Evolutionary conservation across 2,797 vertebrate genomes (phyloP).

Genomic region (Dendrocincla tyrannina): DNA sequence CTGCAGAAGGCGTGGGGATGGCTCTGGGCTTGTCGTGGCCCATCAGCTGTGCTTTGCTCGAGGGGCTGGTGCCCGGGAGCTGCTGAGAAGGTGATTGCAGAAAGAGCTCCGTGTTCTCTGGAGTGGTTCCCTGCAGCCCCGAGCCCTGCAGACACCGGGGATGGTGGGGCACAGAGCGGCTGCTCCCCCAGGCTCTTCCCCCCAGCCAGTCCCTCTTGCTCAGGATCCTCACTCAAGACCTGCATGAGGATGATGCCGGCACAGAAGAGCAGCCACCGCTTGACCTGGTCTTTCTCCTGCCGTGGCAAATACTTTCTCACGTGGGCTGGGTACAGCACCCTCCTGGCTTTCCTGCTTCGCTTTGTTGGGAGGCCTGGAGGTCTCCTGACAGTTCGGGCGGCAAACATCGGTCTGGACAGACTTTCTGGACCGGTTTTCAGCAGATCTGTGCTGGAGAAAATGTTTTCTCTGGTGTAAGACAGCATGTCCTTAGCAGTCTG

Average conservation of each 20-base stretch:
- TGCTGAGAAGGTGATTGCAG: background rate
- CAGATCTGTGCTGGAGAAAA: constrained; percentile 2
- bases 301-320: constrained; percentile 43
- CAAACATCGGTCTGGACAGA: background rate
- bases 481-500: constrained; percentile 11
- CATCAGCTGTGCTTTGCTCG: background rate
- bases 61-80: background rate
- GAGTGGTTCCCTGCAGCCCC: background rate
- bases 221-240: background rate
- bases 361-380: background rate
- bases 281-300: constrained; percentile 32
- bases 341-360: constrained; percentile 48
- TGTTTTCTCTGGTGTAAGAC: background rate
- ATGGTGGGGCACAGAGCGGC: background rate
- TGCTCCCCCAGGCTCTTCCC: background rate
- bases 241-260: constrained; percentile 40
- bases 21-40: background rate
- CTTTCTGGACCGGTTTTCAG: constrained; percentile 17
- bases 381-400: background rate
- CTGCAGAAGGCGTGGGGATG: rapidly evolving
- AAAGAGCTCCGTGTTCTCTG: background rate
- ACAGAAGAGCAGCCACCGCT: constrained; percentile 50
- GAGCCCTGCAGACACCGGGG: rapidly evolving
- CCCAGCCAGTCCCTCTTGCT: background rate
- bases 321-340: constrained; percentile 56